Percentiles rank a stretch among this genome's conserved stretches.
Evolutionary conservation across 2,888 invertebrate genomes (phyloP).

Genomic region (Harpalus rufipes): DNA sequence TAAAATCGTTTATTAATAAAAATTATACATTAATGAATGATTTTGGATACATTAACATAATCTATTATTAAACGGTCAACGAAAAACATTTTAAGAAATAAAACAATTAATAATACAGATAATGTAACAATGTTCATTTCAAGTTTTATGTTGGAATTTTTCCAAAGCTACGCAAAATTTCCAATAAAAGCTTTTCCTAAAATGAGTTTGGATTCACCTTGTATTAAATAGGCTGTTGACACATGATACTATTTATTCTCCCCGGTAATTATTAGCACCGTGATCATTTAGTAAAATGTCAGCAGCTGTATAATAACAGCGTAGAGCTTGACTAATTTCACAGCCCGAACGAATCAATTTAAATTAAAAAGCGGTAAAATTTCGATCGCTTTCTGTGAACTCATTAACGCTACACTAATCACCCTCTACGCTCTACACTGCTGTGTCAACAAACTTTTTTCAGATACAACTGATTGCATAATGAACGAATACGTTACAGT

Average conservation of each 20-base stretch:
- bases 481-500: too few species aligned
- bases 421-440: neutral
- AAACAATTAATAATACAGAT: too few species aligned
- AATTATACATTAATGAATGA: too few species aligned
- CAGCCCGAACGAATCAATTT: neutral
- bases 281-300: conserved; percentile 3
- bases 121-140: too few species aligned
- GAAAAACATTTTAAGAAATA: too few species aligned
- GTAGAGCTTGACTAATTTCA: conserved; percentile 9
- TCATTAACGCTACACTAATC: conserved; percentile 12
- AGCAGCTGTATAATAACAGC: conserved; percentile 1
- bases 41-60: too few species aligned
- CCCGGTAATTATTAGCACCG: neutral
- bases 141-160: too few species aligned
- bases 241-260: neutral
- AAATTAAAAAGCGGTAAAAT: conserved; percentile 27
- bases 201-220: too few species aligned
- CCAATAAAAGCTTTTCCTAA: too few species aligned
- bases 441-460: neutral
- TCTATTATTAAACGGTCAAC: too few species aligned
- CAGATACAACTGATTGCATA: neutral
- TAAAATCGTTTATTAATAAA: too few species aligned
- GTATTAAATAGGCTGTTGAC: neutral
- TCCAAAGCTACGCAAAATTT: too few species aligned
- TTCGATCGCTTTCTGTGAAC: conserved; percentile 21